Conservation (phyloP, 2,888 invertebrate genomes). For the Aethes cnicana region DNA sequence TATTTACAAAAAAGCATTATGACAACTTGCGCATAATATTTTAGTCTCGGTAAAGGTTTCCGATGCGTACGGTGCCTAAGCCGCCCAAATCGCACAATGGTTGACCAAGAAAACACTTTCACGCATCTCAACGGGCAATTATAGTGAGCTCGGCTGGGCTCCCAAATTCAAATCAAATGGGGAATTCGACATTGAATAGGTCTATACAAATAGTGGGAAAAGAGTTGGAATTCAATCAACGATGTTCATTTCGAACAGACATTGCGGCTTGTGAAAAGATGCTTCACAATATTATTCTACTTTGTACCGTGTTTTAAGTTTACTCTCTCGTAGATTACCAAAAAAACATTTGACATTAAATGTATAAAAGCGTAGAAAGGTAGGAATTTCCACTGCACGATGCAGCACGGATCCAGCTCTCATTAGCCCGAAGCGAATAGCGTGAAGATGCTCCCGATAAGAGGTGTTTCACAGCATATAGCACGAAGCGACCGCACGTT, state of each 20-base stretch:
- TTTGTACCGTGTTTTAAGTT: too few species aligned
- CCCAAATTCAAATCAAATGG: constrained; percentile 24
- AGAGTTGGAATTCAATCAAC: constrained; percentile 23
- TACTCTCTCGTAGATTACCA: neutral
- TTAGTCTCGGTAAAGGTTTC: constrained; percentile 18
- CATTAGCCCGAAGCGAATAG: constrained; percentile 35
- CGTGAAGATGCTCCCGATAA: constrained; percentile 48
- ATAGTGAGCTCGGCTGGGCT: constrained; percentile 8
- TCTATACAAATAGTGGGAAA: constrained; percentile 27
- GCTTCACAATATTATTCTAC: neutral
- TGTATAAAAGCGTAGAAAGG: constrained; percentile 12
- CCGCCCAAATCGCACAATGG: constrained; percentile 28
- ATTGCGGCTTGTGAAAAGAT: constrained; percentile 14
- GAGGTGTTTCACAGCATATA: constrained; percentile 9
- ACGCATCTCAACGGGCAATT: constrained; percentile 32
- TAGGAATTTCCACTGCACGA: constrained; percentile 21
- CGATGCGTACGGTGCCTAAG: constrained; percentile 11
- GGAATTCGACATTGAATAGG: constrained; percentile 21
- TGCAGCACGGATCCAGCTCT: constrained; percentile 25
- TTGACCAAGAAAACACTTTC: constrained; percentile 30
- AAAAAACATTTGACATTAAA: constrained; percentile 2
- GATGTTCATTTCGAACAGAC: constrained; percentile 13
- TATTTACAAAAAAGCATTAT: constrained; percentile 18
- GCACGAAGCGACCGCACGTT: constrained; percentile 4
- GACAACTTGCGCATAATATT: constrained; percentile 24